Percentiles rank a stretch among this genome's conserved stretches.
Conservation (phyloP, 1,140 invertebrate species). For the Druon quercuslanigerum region DNA sequence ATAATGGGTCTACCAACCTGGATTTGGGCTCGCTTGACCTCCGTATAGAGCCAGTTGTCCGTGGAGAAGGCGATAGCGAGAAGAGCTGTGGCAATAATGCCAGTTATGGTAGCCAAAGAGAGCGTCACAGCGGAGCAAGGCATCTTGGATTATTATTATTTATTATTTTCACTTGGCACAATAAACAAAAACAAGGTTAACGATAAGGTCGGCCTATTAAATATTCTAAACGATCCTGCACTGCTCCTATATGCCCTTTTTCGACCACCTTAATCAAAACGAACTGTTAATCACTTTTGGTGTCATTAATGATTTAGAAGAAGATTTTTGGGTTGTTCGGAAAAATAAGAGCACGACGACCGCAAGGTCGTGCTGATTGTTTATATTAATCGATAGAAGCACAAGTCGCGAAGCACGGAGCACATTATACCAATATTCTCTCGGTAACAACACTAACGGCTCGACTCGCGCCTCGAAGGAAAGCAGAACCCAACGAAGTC, state of each 20-base stretch:
- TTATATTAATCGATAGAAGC: conserved; percentile 42
- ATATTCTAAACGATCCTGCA: background rate
- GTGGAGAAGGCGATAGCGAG: conserved; percentile 95
- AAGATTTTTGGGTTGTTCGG: background rate
- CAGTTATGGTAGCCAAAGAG: conserved; percentile 94
- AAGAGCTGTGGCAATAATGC: conserved; percentile 92
- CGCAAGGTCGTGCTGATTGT: background rate
- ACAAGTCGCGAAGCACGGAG: conserved; percentile 49
- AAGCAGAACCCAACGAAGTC: conserved; percentile 57
- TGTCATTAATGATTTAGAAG: background rate
- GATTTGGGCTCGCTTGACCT: conserved; percentile 90
- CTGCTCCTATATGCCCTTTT: background rate
- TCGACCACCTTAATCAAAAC: conserved; percentile 23
- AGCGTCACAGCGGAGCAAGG: conserved; percentile 95
- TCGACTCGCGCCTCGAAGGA: conserved; percentile 57
- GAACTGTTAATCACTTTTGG: too few relatives aligned
- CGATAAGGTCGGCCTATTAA: conserved; percentile 5
- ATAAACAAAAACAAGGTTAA: conserved; percentile 30
- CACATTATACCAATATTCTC: conserved; percentile 62
- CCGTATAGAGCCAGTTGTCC: conserved; percentile 95
- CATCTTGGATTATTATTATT: conserved; percentile 79
- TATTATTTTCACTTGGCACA: conserved; percentile 37
- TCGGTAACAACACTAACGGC: conserved; percentile 62
- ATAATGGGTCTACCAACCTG: conserved; percentile 77
- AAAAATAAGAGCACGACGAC: background rate